A percentile compares a stretch with the other conserved stretches of the same genome.
Conservation (phyloP, 2,797 vertebrate species). For the Lepilemur septentrionalis region DNA sequence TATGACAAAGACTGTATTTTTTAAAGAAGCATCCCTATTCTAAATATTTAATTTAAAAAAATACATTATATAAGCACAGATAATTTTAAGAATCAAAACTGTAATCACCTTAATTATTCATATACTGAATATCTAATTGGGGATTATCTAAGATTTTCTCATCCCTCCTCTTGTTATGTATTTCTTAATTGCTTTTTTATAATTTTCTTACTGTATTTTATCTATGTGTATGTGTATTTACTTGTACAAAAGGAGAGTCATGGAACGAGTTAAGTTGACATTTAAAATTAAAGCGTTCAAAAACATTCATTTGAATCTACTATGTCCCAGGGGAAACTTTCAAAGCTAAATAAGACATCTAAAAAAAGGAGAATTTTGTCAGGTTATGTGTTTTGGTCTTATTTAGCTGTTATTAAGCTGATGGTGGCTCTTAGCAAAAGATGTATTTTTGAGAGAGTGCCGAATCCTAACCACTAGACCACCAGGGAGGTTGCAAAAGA, state of each 20-base stretch:
- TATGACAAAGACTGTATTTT: not conserved
- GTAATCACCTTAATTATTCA: constrained; percentile 11
- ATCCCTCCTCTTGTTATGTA: not conserved
- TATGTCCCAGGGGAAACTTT: not conserved
- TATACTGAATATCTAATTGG: not conserved
- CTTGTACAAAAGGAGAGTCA: constrained; percentile 12
- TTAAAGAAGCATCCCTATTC: constrained; percentile 17
- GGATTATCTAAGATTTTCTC: not conserved
- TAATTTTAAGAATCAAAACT: constrained; percentile 47
- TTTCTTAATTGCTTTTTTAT: constrained; percentile 24
- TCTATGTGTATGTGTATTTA: not conserved
- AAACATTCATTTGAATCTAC: not conserved
- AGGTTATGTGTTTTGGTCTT: not conserved
- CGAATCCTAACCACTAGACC: too few relatives aligned
- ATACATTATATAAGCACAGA: not conserved
- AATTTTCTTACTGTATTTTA: not conserved
- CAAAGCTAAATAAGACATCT: not conserved
- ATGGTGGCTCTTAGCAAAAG: constrained; percentile 26
- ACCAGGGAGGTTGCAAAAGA: not conserved
- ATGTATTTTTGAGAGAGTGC: not conserved
- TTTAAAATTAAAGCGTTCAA: constrained; percentile 36
- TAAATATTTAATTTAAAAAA: constrained; percentile 52
- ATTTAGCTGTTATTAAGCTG: not conserved
- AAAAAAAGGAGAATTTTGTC: constrained; percentile 2
- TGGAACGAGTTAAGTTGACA: constrained; percentile 23